These are phyloP conservation scores for Hydropotes inermis DNA, from an alignment of 2,113 vertebrate species.

Conservation along the genomic window DNA sequence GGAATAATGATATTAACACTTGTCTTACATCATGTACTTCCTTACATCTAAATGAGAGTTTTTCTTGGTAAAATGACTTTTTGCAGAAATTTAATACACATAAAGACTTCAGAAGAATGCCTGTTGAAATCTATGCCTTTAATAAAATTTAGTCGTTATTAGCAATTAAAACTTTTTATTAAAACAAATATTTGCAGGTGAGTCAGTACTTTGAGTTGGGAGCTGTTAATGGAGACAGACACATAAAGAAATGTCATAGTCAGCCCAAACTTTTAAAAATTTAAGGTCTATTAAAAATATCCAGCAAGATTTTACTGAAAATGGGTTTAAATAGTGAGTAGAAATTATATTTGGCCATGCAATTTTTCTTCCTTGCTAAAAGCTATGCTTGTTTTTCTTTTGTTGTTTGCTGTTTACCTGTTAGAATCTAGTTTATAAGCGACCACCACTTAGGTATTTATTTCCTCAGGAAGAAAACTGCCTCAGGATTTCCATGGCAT, in stretches of 20 bases:
- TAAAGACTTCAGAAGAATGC: conserved; percentile 1
- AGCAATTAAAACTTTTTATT: conserved; percentile 31
- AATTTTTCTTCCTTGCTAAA: not conserved
- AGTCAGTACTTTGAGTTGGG: not conserved
- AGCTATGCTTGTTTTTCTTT: not conserved
- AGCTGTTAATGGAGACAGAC: not conserved
- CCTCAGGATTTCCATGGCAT: conserved; percentile 35
- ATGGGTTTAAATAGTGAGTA: not conserved
- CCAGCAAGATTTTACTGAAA: not conserved
- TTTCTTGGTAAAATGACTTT: conserved; percentile 39
- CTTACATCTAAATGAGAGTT: conserved; percentile 20
- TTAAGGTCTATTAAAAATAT: not conserved
- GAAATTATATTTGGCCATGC: not conserved
- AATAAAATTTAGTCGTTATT: not conserved
- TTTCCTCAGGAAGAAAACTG: conserved; percentile 52
- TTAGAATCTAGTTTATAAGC: not conserved
- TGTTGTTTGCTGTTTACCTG: conserved; percentile 14
- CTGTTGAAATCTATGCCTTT: conserved; percentile 7
- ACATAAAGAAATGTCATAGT: not conserved
- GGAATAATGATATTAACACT: not conserved
- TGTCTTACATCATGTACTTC: not conserved
- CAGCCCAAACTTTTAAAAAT: not conserved
- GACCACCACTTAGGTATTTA: conserved; percentile 22
- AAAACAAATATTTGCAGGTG: not conserved
- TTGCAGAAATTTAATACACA: not conserved